Evolutionary conservation across 2,888 invertebrate genomes (phyloP).

Genomic region (Lamellibrachia satsuma): DNA sequence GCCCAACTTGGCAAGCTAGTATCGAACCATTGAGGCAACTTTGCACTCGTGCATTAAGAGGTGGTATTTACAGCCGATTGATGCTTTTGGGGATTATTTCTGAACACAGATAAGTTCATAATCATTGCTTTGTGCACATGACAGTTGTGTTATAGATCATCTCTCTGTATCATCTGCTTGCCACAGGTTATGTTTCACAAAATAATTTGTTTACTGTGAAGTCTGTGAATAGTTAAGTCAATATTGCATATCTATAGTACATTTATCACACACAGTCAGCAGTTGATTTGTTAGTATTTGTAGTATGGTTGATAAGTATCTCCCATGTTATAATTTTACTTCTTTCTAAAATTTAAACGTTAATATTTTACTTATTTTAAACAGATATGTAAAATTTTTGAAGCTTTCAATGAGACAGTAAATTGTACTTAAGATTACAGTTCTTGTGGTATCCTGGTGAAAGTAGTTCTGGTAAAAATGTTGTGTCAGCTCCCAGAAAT

Average conservation of each 20-base stretch:
- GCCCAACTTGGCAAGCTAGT: not conserved
- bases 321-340: not conserved
- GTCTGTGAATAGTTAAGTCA: not conserved
- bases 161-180: not conserved
- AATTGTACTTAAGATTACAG: not conserved
- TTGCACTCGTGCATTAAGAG: not conserved
- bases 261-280: not conserved
- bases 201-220: not conserved
- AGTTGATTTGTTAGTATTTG: no score
- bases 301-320: not conserved
- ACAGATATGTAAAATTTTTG: not conserved
- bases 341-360: not conserved
- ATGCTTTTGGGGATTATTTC: not conserved
- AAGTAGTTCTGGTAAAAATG: not conserved
- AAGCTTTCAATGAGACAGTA: not conserved
- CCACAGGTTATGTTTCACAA: not conserved
- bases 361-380: not conserved
- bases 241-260: not conserved
- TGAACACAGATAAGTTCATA: not conserved
- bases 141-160: not conserved
- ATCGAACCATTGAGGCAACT: not conserved
- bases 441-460: not conserved
- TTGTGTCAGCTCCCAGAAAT: not conserved
- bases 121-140: not conserved
- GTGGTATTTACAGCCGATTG: not conserved